These are phyloP conservation scores for Triplophysa tibetana DNA, from an alignment of 2,113 vertebrate genomes.

Conservation along the genomic window DNA sequence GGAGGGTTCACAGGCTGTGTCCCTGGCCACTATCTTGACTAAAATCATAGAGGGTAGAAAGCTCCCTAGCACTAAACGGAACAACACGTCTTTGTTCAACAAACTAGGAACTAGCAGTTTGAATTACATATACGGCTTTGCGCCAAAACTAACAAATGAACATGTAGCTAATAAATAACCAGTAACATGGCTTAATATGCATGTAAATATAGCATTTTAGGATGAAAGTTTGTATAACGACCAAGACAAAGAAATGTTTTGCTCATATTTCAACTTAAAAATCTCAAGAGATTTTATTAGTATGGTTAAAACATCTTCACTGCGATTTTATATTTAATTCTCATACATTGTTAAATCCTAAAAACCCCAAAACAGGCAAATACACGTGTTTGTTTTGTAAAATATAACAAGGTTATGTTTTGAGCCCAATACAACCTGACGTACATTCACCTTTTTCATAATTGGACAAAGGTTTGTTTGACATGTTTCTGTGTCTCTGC, in stretches of 20 bases:
- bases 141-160: slow-evolving; percentile 13
- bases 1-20: neutral
- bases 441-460: too few species aligned
- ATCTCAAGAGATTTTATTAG: too few species aligned
- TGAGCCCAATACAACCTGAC: neutral
- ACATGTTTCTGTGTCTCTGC: neutral
- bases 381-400: too few species aligned
- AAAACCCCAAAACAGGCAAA: too few species aligned
- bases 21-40: neutral
- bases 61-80: neutral
- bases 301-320: too few species aligned
- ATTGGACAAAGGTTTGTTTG: neutral
- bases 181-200: neutral
- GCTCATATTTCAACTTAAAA: too few species aligned
- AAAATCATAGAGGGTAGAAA: neutral
- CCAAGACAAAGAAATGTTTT: too few species aligned
- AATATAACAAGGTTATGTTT: neutral
- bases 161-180: slow-evolving; percentile 22
- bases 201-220: too few species aligned
- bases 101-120: neutral
- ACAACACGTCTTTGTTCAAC: slow-evolving; percentile 14
- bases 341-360: too few species aligned
- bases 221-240: too few species aligned
- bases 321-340: too few species aligned
- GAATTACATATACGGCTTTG: neutral